Evolutionary conservation across 2,113 vertebrate species (phyloP).

Genomic region (Callaeas wilsoni): DNA sequence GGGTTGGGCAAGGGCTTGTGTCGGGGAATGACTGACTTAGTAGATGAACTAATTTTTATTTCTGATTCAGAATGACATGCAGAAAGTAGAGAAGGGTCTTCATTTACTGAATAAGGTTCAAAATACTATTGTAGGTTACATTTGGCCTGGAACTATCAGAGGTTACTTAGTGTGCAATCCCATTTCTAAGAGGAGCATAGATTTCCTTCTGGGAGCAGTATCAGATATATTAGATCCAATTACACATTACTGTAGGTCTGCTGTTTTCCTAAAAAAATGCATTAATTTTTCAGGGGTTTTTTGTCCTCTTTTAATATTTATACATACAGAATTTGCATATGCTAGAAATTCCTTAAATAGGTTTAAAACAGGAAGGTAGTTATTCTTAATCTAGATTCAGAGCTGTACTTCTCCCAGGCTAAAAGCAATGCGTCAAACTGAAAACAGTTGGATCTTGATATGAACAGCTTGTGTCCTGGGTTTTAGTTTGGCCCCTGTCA

Average conservation of each 20-base stretch:
- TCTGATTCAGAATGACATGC: not conserved
- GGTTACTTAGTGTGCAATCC: not conserved
- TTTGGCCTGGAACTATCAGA: not conserved
- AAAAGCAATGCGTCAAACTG: accelerated
- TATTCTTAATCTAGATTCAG: not conserved
- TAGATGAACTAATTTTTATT: not conserved
- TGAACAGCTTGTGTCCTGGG: not conserved
- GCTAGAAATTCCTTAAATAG: not conserved
- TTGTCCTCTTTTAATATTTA: not conserved
- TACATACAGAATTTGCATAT: accelerated
- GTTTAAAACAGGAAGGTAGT: not conserved
- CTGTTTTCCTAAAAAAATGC: not conserved
- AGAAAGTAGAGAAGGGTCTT: not conserved
- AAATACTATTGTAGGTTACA: not conserved
- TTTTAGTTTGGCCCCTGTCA: not conserved
- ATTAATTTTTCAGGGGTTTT: not conserved
- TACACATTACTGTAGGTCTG: not conserved
- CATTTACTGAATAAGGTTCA: not conserved
- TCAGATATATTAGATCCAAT: not conserved
- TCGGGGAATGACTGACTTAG: not conserved
- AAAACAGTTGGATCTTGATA: not conserved
- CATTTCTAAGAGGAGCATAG: not conserved
- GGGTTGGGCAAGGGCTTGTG: not conserved
- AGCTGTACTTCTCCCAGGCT: not conserved
- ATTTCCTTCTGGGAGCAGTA: not conserved